phyloP scores from a whole-genome alignment of 2,113 vertebrate genomes.

The Meleagris gallopavo region DNA sequence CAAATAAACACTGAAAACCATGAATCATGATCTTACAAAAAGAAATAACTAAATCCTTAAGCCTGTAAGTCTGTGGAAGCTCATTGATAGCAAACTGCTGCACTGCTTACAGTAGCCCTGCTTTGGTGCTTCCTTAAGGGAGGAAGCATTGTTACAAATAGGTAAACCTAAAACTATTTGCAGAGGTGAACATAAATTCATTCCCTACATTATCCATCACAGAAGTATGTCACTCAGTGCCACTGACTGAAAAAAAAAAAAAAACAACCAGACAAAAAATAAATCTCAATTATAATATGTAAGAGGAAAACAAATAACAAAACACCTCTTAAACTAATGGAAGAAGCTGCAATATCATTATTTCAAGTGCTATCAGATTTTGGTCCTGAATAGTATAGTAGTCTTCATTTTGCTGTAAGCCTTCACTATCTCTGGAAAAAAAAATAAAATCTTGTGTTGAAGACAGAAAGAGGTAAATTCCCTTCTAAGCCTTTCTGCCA shows the following conservation, averaged over 20 bases:
- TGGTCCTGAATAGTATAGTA: neutral
- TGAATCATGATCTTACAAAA: neutral
- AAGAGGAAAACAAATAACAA: fast-evolving
- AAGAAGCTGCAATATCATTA: neutral
- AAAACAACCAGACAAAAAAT: neutral
- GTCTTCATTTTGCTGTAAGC: neutral
- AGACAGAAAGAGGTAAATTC: neutral
- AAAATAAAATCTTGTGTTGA: neutral
- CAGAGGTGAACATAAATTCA: neutral
- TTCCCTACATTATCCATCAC: neutral
- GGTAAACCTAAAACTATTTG: neutral
- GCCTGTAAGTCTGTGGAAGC: neutral
- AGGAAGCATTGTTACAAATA: neutral
- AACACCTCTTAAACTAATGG: neutral
- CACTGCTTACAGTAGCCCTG: neutral
- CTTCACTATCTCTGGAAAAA: neutral
- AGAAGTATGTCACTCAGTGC: neutral
- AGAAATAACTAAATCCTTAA: neutral
- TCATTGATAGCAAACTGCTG: neutral
- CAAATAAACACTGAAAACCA: neutral
- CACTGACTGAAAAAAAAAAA: neutral
- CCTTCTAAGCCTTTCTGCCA: neutral
- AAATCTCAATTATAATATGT: neutral
- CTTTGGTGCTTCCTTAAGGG: neutral
- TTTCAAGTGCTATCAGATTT: neutral